phyloP scores from a whole-genome alignment of 2,113 vertebrate species.

The Ceuthmochares aereus region DNA sequence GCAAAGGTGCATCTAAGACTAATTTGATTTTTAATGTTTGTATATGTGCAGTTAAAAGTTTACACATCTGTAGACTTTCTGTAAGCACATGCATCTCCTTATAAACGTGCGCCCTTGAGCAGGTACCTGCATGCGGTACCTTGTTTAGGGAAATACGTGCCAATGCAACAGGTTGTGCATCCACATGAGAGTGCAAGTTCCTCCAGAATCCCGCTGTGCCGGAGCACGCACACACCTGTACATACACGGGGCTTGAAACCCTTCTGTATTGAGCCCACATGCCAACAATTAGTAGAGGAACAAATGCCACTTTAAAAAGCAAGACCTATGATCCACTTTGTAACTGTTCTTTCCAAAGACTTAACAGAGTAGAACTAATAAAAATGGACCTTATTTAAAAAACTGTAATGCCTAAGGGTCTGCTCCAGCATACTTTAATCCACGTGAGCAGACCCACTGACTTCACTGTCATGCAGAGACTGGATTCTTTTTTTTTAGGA shows the following conservation, averaged over 20 bases:
- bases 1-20: constrained; percentile 43
- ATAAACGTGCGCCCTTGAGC: neutral
- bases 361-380: neutral
- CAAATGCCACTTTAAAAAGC: neutral
- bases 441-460: neutral
- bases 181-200: neutral
- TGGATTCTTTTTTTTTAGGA: neutral
- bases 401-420: neutral
- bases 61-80: neutral
- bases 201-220: neutral
- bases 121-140: neutral
- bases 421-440: neutral
- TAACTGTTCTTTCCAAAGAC: neutral
- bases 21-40: constrained; percentile 74
- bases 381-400: neutral
- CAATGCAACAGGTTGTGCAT: neutral
- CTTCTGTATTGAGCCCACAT: neutral
- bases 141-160: neutral
- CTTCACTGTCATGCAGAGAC: constrained; percentile 16
- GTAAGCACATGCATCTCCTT: neutral
- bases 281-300: neutral
- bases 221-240: neutral
- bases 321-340: neutral
- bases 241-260: neutral
- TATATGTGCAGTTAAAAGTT: constrained; percentile 56